phyloP scores from a whole-genome alignment of 1,140 invertebrate species.

The Solen grandis region DNA sequence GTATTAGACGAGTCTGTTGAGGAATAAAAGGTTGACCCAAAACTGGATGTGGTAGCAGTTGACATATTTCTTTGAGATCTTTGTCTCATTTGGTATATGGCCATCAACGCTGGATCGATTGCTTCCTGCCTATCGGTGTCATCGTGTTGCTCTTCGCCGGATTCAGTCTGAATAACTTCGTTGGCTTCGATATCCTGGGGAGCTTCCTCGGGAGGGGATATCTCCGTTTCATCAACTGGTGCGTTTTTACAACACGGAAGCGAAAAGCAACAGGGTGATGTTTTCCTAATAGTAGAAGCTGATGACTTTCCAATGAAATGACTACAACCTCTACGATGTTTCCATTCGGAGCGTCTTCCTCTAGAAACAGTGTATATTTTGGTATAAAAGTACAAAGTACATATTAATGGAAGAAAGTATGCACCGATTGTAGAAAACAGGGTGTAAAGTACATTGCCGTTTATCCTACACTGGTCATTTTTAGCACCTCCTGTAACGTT shows the following conservation, averaged over 20 bases:
- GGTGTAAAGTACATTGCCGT: constrained; percentile 78
- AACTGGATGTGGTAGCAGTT: constrained; percentile 37
- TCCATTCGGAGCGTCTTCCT: constrained; percentile 76
- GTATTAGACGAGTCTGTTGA: constrained; percentile 48
- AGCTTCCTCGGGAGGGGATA: constrained; percentile 13
- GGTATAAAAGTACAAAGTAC: constrained; percentile 80
- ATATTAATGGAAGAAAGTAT: constrained; percentile 80
- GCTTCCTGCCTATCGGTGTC: constrained; percentile 19
- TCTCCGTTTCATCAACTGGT: neutral
- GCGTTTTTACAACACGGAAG: neutral
- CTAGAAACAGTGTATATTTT: constrained; percentile 80
- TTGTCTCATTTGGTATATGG: constrained; percentile 51
- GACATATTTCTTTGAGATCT: constrained; percentile 35
- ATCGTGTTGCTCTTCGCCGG: no score
- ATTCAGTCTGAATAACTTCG: neutral
- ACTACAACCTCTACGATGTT: constrained; percentile 58
- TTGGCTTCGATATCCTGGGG: neutral
- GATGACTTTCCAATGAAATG: constrained; percentile 31
- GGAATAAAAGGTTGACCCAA: constrained; percentile 47
- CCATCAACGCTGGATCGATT: constrained; percentile 40
- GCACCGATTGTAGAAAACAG: constrained; percentile 80
- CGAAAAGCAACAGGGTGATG: neutral
- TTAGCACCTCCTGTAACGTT: neutral
- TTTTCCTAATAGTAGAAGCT: neutral
- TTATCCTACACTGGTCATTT: constrained; percentile 68